Evolutionary conservation across 2,888 invertebrate species (phyloP).

Genomic region (Tipula unca): DNA sequence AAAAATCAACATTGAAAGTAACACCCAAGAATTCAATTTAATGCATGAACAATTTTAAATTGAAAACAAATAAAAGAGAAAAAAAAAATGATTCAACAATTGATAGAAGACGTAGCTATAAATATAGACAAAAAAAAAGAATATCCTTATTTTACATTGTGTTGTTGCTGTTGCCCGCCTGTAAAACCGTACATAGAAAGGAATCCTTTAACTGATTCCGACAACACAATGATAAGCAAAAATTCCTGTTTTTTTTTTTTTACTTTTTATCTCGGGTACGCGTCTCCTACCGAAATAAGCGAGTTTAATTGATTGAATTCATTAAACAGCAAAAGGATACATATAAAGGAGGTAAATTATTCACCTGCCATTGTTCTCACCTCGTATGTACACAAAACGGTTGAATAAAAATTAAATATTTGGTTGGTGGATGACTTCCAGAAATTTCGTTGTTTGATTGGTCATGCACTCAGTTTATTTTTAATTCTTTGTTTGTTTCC

Average conservation of each 20-base stretch:
- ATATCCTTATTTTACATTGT: not conserved
- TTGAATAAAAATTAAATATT: not conserved
- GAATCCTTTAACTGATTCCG: not conserved
- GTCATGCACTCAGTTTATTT: not conserved
- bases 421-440: not conserved
- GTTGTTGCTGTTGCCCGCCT: not conserved
- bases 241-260: not conserved
- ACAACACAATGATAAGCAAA: not conserved
- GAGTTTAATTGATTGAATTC: not conserved
- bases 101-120: not conserved
- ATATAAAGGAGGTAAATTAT: not conserved
- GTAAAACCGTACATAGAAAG: not conserved
- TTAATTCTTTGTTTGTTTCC: not conserved
- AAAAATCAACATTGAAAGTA: not conserved
- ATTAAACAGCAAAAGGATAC: not conserved
- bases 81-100: not conserved
- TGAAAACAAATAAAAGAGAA: not conserved
- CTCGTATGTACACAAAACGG: not conserved
- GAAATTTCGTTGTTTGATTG: not conserved
- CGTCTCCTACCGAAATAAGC: not conserved
- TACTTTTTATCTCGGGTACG: not conserved
- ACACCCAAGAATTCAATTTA: not conserved
- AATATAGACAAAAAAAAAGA: not conserved
- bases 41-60: not conserved
- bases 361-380: not conserved